phyloP scores from a whole-genome alignment of 2,888 invertebrate species.

The Malacosoma neustria region DNA sequence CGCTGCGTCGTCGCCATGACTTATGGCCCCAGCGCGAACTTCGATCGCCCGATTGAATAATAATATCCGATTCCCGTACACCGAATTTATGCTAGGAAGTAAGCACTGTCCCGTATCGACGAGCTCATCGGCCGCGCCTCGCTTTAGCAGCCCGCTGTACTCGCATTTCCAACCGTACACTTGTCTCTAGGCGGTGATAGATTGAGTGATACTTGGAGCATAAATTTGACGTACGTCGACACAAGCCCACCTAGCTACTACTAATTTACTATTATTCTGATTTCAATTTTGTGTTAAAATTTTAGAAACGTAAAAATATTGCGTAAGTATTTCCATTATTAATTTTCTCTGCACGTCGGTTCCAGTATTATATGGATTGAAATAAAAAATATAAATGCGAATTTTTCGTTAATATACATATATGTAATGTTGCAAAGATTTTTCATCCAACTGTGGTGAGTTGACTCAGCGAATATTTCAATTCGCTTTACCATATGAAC shows the following conservation, averaged over 20 bases:
- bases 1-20: conserved; percentile 69
- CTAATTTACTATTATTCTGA: neutral
- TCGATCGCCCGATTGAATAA: conserved; percentile 73
- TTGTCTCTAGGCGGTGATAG: conserved; percentile 50
- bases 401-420: no score
- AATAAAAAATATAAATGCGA: no score
- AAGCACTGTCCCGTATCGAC: conserved; percentile 64
- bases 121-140: conserved; percentile 46
- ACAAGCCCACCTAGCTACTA: neutral
- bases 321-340: no score
- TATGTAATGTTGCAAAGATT: no score
- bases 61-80: conserved; percentile 71
- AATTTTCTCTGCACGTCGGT: no score
- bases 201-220: conserved; percentile 48
- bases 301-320: no score
- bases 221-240: conserved; percentile 26
- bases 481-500: no score
- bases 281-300: no score
- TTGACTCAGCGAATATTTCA: no score
- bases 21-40: conserved; percentile 70
- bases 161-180: conserved; percentile 34
- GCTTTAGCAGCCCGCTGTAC: conserved; percentile 23
- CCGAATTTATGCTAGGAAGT: conserved; percentile 74
- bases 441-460: no score
- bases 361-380: no score